Base-by-base conservation (phyloP, 2,113 vertebrate species). In the Tachysurus vachellii region DNA sequence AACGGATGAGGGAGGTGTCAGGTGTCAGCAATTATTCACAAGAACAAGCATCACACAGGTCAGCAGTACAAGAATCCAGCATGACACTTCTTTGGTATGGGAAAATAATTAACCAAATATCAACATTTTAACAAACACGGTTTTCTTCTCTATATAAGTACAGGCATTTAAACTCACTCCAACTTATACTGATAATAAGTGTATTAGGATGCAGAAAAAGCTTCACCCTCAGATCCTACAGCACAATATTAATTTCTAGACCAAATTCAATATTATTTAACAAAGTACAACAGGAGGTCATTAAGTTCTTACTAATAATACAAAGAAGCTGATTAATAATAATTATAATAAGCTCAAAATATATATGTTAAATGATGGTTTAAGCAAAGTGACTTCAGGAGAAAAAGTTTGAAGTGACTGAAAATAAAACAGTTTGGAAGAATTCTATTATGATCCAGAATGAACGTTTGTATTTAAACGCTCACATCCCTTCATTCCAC, bases 11-110 rank as follows among this genome's bases (percentile, higher is more conserved):
- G 14, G 21, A 59, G 11, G 62, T 62, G 47, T 66, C 80, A n/a
- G 50, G 73, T 66, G 59, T 79, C 84, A 79, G 84, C 36, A 8
- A 66, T 36, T 70, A 17, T 21, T 70, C 44, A 53, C 53, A n/a
- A 59, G 47, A 36, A 1, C 9, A 77, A 44, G 31, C 28, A n/a
- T 28, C 71, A 26, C 3, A 83, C 44, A 70, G 82, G 28, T 42
- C 66, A 77, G 71, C 59, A 26, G 44, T 71, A 70, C n/a, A 9
- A 54, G 16, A 8, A 44, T 26, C 44, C 50, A 66, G 68, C 9
- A 28, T 26, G 53, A 1, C n/a, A 42, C 56, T n/a, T 36, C 11
- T 66, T 42, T 42, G 12, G 36, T 5, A 13, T 50, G 4, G 44
- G 26, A 79, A 54, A 79, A n/a, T n/a, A 57, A 14, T 42, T 21